Percentiles rank a stretch among this genome's conserved stretches.
These are phyloP conservation scores for Conops quadrifasciatus DNA, from an alignment of 2,888 invertebrate species.

Conservation along the genomic window DNA sequence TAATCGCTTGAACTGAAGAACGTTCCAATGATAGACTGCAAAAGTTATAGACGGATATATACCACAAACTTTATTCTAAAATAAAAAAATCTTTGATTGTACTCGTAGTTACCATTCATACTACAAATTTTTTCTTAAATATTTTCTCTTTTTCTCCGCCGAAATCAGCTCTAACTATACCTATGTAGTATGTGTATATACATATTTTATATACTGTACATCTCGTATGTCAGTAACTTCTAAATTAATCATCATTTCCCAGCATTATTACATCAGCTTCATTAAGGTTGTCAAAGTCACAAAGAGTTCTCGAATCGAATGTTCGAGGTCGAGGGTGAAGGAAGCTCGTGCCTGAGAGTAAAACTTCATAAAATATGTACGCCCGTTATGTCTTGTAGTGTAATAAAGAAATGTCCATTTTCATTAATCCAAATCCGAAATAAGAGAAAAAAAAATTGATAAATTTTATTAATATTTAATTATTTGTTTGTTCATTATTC, in stretches of 20 bases:
- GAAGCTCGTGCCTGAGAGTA: conserved; percentile 7
- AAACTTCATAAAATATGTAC: conserved; percentile 31
- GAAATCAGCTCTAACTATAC: too few relatives aligned
- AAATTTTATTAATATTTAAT: conserved; percentile 39
- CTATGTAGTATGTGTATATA: too few relatives aligned
- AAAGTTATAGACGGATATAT: too few relatives aligned
- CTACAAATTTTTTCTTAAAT: too few relatives aligned
- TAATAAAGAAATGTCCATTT: conserved; percentile 48
- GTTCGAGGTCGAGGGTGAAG: not conserved
- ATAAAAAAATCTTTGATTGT: too few relatives aligned
- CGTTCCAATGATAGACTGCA: too few relatives aligned
- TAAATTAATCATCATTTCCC: conserved; percentile 31
- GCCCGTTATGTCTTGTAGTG: conserved; percentile 32
- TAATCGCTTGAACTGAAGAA: too few relatives aligned
- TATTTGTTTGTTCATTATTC: conserved; percentile 32
- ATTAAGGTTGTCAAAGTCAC: conserved; percentile 51
- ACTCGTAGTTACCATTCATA: too few relatives aligned
- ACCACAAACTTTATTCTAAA: too few relatives aligned
- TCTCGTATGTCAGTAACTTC: not conserved
- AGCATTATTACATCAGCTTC: conserved; percentile 41
- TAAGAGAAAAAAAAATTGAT: conserved; percentile 3
- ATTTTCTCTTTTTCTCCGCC: too few relatives aligned
- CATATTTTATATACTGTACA: too few relatives aligned
- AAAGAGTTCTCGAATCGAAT: conserved; percentile 38
- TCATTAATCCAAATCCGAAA: conserved; percentile 42